Evolutionary conservation across 2,113 vertebrate species (phyloP).

Genomic region (Salvator merianae): DNA sequence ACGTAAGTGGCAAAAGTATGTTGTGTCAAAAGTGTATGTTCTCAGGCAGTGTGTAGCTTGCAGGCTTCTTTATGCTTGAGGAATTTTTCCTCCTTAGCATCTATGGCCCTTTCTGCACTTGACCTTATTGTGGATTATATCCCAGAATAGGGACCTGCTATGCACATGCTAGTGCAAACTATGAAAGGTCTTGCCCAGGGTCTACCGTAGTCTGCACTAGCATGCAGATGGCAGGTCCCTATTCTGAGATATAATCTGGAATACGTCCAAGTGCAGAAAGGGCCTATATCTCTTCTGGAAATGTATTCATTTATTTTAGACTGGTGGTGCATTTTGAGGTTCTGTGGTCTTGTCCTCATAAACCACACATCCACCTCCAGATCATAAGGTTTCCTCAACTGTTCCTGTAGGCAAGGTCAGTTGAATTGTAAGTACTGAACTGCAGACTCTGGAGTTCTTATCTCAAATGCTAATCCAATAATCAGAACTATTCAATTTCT

Average conservation of each 20-base stretch:
- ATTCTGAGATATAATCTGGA: no score
- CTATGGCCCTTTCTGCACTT: no score
- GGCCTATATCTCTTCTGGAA: not conserved
- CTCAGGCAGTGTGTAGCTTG: not conserved
- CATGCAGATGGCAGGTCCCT: no score
- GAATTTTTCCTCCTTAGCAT: not conserved
- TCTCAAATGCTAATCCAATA: not conserved
- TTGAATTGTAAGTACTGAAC: accelerated
- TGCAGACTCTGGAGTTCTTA: not conserved
- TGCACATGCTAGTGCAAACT: no score
- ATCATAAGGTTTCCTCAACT: not conserved
- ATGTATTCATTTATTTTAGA: not conserved
- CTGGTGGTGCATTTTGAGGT: not conserved
- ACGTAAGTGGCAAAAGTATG: not conserved
- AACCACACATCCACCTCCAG: not conserved
- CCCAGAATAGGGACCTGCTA: no score
- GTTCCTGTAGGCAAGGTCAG: not conserved
- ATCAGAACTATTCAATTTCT: not conserved
- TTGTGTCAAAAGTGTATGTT: not conserved
- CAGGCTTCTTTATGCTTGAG: not conserved
- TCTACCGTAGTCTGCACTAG: no score
- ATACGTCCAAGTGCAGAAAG: no score
- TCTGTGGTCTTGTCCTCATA: not conserved
- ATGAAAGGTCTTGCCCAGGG: no score
- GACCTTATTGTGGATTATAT: no score